Base-by-base conservation (phyloP, 2,797 vertebrate genomes). In the Hephaestus fuliginosus region DNA sequence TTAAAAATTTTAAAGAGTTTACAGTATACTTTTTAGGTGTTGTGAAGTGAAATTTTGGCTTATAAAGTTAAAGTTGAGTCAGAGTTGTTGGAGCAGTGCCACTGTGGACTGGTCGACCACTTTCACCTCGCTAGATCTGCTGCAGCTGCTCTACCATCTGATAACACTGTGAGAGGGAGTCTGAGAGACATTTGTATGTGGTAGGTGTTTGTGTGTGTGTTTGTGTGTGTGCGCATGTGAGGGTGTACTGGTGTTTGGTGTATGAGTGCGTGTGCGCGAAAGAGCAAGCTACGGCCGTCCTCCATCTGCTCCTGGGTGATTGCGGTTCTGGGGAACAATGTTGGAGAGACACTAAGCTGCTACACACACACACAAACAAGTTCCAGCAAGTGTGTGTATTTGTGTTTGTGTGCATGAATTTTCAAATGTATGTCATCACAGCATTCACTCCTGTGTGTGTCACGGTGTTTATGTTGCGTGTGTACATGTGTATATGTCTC, bases 291-390 rank as follows among this genome's bases (percentile, higher is more conserved):
- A 84, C 94, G 94, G 95, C 95, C 93, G 91, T 94, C 84, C 73
- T 97, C 96, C 97, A 97, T 98, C 97, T 98, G 97, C 96, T 96
- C 93, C 93, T 85, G 95, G 92, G 94, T 95, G 96, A 94, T 97
- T 97, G 96, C 96, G 93, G 92, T 95, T 94, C 82, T 87, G 82
- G 90, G 90, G 84, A 89, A 89, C 92, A 93, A 93, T 91, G 90
- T 89, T 93, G 90, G 91, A 93, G 72, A 76, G 88, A 82, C 62
- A 81, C 87, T 92, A 94, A 95, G 93, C 94, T 86, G 83, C 85
- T 86, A 80, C 82, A 88, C 78, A 88, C 81, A 73, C 72, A 77
- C 53, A 56, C 48, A 58, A 57, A 82, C 73, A 80, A 56, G 81
- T 93, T 92, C 91, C 92, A 92, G 91, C 87, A 76, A 85, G 82